Conservation (phyloP, 2,113 vertebrate species). For the Rhynchomys soricoides region DNA sequence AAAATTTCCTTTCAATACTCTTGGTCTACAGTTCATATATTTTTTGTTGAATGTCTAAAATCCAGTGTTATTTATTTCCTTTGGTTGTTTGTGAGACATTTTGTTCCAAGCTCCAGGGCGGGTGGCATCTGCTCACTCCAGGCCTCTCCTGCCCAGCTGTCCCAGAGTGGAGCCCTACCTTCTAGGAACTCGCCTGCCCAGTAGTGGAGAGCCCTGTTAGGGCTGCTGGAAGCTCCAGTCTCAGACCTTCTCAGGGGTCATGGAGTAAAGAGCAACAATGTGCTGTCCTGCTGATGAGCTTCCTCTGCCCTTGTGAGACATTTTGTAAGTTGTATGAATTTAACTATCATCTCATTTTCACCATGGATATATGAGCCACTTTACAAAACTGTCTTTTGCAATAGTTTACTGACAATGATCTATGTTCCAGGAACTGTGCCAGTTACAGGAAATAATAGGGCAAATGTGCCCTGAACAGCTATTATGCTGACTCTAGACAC, state of each 20-base stretch:
- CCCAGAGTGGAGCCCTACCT: too few relatives aligned
- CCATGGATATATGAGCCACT: neutral
- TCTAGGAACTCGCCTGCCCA: too few relatives aligned
- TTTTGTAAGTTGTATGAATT: neutral
- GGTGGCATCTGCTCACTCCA: fast-evolving
- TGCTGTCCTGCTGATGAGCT: too few relatives aligned
- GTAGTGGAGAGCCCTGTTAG: too few relatives aligned
- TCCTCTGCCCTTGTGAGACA: neutral
- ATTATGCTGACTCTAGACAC: neutral
- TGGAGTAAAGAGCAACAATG: too few relatives aligned
- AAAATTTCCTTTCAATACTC: neutral
- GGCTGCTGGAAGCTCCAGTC: too few relatives aligned
- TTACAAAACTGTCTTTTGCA: neutral
- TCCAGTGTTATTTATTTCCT: neutral
- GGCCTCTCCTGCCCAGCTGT: too few relatives aligned
- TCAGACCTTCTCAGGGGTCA: too few relatives aligned
- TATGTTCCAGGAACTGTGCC: neutral
- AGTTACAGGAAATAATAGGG: neutral
- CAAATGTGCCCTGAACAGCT: neutral
- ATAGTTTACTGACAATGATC: neutral
- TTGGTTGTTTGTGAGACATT: neutral
- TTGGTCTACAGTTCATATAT: neutral
- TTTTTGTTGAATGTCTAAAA: neutral
- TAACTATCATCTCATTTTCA: neutral
- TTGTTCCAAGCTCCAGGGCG: neutral